These are phyloP conservation scores for Xylocopa sonorina DNA, from an alignment of 1,140 invertebrate species.

Conservation along the genomic window DNA sequence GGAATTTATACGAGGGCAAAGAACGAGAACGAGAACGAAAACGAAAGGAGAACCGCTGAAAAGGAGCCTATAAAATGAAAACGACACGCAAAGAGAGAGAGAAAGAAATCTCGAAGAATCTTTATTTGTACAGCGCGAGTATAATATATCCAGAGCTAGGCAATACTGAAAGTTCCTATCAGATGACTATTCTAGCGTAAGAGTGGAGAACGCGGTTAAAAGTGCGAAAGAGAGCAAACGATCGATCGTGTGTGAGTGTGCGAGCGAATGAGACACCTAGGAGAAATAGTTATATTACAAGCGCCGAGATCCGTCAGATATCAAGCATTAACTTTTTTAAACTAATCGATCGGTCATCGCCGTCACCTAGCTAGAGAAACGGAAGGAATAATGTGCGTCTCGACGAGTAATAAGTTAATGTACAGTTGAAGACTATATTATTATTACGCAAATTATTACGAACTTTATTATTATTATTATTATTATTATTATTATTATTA, in stretches of 20 bases:
- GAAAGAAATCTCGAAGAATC: slow-evolving; percentile 49
- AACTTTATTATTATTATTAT: slow-evolving; percentile 73
- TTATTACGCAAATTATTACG: slow-evolving; percentile 72
- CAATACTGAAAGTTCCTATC: slow-evolving; percentile 83
- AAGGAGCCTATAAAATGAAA: too few species aligned
- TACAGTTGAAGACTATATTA: slow-evolving; percentile 78
- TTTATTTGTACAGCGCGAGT: slow-evolving; percentile 57
- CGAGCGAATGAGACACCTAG: slow-evolving; percentile 37
- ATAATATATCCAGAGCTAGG: slow-evolving; percentile 79
- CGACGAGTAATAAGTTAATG: slow-evolving; percentile 61
- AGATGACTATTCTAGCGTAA: slow-evolving; percentile 80
- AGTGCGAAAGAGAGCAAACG: slow-evolving; percentile 20
- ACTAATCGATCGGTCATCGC: slow-evolving; percentile 6
- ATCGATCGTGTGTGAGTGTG: slow-evolving; percentile 4
- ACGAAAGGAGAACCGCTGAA: too few species aligned
- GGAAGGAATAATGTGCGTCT: neutral
- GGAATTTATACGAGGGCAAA: slow-evolving; percentile 60
- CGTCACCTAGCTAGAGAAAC: neutral
- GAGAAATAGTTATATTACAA: neutral
- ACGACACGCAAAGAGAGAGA: too few species aligned
- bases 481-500: slow-evolving; percentile 73
- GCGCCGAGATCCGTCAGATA: slow-evolving; percentile 16
- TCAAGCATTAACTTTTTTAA: slow-evolving; percentile 56
- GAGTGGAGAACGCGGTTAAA: slow-evolving; percentile 56
- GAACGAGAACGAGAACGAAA: neutral